These are phyloP conservation scores for Peromyscus melanophrys DNA, from an alignment of 2,797 vertebrate genomes.

Conservation along the genomic window DNA sequence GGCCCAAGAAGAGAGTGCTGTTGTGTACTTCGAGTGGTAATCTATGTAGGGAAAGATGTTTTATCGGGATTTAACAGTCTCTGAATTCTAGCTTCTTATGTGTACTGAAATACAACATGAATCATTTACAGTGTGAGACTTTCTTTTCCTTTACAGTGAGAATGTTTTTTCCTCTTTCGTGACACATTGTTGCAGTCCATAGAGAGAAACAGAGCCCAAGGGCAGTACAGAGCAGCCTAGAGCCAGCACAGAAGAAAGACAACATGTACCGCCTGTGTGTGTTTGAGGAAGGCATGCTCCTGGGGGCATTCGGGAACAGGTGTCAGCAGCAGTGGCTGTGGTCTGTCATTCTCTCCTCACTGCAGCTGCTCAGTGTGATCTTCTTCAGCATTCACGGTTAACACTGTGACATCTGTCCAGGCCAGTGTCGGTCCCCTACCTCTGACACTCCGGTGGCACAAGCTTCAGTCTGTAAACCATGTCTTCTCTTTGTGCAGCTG, in stretches of 20 bases:
- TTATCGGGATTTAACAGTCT: background rate
- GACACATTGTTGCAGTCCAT: background rate
- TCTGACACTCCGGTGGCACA: background rate
- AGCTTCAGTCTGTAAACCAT: background rate
- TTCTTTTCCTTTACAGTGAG: constrained; percentile 2
- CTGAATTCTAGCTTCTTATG: background rate
- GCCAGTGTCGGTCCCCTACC: too few relatives aligned
- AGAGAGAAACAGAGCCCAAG: background rate
- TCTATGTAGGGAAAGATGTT: background rate
- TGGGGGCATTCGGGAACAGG: background rate
- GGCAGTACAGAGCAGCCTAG: background rate
- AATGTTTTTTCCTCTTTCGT: background rate
- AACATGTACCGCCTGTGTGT: accelerated
- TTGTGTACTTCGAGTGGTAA: background rate
- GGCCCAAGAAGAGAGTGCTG: background rate
- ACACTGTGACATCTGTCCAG: background rate
- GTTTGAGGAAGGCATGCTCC: too few relatives aligned
- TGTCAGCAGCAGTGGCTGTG: background rate
- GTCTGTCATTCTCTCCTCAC: background rate
- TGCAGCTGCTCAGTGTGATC: background rate
- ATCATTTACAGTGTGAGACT: background rate
- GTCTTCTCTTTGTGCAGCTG: background rate
- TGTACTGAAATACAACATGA: background rate
- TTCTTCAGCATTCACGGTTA: background rate
- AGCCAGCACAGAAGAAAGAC: background rate